A percentile compares a stretch with the other conserved stretches of the same genome.
Evolutionary conservation across 2,113 vertebrate genomes (phyloP).

Genomic region (Poecilia latipinna): DNA sequence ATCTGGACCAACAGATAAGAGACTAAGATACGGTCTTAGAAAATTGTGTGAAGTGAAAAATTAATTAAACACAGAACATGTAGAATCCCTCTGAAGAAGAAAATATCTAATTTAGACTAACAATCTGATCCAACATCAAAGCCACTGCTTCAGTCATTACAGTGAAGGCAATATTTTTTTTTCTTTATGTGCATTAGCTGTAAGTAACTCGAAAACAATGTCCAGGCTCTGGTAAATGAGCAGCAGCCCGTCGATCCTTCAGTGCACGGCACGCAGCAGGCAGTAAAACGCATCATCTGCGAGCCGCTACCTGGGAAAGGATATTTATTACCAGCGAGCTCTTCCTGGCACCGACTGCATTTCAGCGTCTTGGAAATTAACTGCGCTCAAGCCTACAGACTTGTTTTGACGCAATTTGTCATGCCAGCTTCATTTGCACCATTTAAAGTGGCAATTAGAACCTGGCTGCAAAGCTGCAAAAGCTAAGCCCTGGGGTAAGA

Average conservation of each 20-base stretch:
- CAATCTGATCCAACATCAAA: constrained; percentile 36
- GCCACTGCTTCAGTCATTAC: constrained; percentile 26
- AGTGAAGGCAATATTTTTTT: constrained; percentile 4
- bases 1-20: constrained; percentile 58
- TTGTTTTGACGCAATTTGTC: constrained; percentile 73
- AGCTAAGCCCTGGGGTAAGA: constrained; percentile 72
- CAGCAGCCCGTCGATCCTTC: constrained; percentile 21
- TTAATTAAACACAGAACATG: constrained; percentile 59
- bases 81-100: constrained; percentile 42
- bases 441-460: constrained; percentile 73
- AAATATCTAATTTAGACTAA: constrained; percentile 33
- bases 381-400: constrained; percentile 57
- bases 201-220: constrained; percentile 2
- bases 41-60: constrained; percentile 55
- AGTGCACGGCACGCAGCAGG: constrained; percentile 29
- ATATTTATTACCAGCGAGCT: constrained; percentile 55
- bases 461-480: constrained; percentile 46
- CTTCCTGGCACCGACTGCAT: constrained; percentile 58
- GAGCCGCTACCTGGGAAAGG: constrained; percentile 64
- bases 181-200: constrained; percentile 16
- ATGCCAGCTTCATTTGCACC: constrained; percentile 74
- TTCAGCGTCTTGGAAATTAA: constrained; percentile 67
- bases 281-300: constrained; percentile 51
- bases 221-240: constrained; percentile 42
- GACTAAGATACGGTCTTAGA: constrained; percentile 48